Evolutionary conservation across 2,113 vertebrate species (phyloP).

Genomic region (Noctilio leporinus): DNA sequence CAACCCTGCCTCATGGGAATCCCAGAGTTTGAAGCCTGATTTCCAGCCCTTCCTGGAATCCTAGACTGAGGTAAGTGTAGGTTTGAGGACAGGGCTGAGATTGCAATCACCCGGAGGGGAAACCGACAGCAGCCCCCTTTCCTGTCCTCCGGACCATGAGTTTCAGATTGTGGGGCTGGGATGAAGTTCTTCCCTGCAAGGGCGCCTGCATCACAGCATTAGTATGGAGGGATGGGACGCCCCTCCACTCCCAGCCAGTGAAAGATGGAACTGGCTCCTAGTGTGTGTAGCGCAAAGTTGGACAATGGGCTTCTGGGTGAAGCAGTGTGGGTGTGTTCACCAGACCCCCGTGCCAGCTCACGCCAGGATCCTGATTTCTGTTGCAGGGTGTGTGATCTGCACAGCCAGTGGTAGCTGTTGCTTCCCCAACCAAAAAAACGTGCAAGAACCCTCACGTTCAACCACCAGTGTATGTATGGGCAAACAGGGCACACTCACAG

Average conservation of each 20-base stretch:
- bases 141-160: neutral
- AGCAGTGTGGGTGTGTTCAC: neutral
- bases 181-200: neutral
- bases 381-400: slow-evolving; percentile 16
- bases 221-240: neutral
- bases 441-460: neutral
- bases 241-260: neutral
- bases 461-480: neutral
- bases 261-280: neutral
- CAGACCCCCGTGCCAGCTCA: neutral
- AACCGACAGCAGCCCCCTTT: neutral
- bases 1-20: neutral
- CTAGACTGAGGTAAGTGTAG: neutral
- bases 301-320: neutral
- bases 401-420: neutral
- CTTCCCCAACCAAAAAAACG: slow-evolving; percentile 27
- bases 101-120: neutral
- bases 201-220: too few species aligned
- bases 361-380: neutral
- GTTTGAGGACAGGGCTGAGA: neutral
- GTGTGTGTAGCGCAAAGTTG: neutral
- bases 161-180: neutral
- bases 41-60: neutral
- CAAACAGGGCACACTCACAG: neutral
- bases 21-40: neutral